Evolutionary conservation across 1,140 invertebrate genomes (phyloP).

Genomic region (Acromyrmex heyeri): DNA sequence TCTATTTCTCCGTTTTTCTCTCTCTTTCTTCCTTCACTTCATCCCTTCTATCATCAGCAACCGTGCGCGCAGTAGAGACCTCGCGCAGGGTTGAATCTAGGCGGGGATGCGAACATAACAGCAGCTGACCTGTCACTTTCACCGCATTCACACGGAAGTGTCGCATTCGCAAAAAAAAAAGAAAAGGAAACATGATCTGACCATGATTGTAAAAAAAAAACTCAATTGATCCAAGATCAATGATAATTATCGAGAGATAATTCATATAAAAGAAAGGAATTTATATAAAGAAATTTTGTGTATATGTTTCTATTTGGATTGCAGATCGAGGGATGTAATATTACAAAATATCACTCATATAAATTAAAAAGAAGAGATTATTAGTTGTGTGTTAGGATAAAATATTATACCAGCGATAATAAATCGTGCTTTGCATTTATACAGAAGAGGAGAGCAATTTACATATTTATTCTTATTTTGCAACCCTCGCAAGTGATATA

Average conservation of each 20-base stretch:
- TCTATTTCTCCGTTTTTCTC: not conserved
- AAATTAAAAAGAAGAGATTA: not conserved
- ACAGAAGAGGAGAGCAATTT: not conserved
- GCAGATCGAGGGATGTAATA: not conserved
- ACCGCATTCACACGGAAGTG: conserved; percentile 11
- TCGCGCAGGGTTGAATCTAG: conserved; percentile 38
- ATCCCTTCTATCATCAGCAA: conserved; percentile 11
- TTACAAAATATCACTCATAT: not conserved
- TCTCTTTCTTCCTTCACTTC: not conserved
- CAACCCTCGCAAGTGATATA: not conserved
- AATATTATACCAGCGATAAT: not conserved
- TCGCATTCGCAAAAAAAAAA: conserved; percentile 6
- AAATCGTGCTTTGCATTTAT: not conserved
- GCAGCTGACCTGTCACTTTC: conserved; percentile 40
- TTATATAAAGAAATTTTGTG: not conserved
- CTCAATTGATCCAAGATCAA: not conserved
- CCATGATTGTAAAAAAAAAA: not conserved
- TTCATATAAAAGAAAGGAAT: not conserved
- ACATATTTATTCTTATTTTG: not conserved
- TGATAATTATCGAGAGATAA: not conserved
- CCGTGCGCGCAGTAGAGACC: not conserved
- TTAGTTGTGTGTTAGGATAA: not conserved
- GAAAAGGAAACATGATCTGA: not conserved
- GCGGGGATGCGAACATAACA: not conserved
- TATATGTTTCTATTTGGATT: not conserved